Evolutionary conservation across 2,797 vertebrate genomes (phyloP).

Genomic region (Falco cherrug): DNA sequence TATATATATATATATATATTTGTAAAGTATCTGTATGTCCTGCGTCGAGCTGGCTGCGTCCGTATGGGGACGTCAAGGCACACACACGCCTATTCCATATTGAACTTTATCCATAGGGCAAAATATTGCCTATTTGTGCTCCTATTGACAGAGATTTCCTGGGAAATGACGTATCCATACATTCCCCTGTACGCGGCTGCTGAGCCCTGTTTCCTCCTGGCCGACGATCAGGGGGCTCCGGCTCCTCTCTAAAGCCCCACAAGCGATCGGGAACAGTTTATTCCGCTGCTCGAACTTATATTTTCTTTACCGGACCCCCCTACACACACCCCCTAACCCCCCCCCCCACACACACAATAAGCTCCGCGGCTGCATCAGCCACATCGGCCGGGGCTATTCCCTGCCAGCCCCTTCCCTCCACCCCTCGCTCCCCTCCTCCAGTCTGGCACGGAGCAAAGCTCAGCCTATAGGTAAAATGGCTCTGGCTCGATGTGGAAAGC

Average conservation of each 20-base stretch:
- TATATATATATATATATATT: fast-evolving
- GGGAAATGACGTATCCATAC: neutral
- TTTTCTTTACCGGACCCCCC: neutral
- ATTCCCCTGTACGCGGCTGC: neutral
- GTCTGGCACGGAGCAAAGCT: neutral
- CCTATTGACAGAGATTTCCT: neutral
- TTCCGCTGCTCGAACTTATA: neutral
- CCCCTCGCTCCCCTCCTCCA: neutral
- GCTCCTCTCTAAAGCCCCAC: neutral
- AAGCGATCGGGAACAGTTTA: neutral
- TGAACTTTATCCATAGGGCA: neutral
- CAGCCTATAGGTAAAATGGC: constrained; percentile 54
- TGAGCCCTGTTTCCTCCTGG: neutral
- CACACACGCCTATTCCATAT: fast-evolving
- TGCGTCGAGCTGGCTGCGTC: neutral
- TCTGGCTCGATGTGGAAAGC: constrained; percentile 6
- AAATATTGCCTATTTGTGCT: neutral
- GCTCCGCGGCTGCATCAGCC: neutral
- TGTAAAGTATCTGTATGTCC: fast-evolving
- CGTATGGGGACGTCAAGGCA: fast-evolving
- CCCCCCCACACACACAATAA: no score
- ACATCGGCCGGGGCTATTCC: neutral
- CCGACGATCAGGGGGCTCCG: neutral
- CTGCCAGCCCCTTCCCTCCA: neutral
- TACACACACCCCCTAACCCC: no score